Evolutionary conservation across 2,113 vertebrate genomes (phyloP), one percentile per base, ranked within the genome.

Genomic region (Cephalopholis sonnerati): DNA sequence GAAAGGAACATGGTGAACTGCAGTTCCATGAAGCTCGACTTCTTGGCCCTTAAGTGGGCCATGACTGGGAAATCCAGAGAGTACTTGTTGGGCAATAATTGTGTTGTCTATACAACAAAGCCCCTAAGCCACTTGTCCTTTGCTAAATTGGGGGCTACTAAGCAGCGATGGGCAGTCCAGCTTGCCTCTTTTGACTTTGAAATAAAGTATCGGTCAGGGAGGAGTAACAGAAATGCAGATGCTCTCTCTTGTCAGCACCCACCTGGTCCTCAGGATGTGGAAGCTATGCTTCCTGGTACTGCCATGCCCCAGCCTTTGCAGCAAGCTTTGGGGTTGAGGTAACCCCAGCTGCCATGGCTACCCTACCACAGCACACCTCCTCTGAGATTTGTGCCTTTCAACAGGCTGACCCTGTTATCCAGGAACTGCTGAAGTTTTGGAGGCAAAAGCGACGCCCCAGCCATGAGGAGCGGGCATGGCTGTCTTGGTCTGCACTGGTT

Each of bases 401-500:
- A 7, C 36, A 36, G 36, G 36, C 36, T 36, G 36, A 36, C 36
- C 36, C 36, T 36, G 36, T 36, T 36, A 36, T 36, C 7, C 36
- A 36, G 36, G 36, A 36, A 36, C 3, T 36, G 36, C 36, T 36
- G 36, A 7, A 36, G 36, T 36, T 36, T 36, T 36, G 36, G 36
- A 36, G 36, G 36, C 3, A 7, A 36, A 36, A 7, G 36, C 36
- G 7, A 36, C 36, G 36, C 7, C 36, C 36, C 36, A 36, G 36
- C 36, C 36, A 36, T 36, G 36, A 36, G 36, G 36, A 36, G 53
- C 53, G 22, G 1, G 1, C 1, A 4, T 22, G 12, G 9, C 1
- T 55, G 2, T 20, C 50, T 11, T 9, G 0, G 10, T 1, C 20
- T 1, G 22, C 22, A 0, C 2, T 55, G 53, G 4, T 3, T 1